Evolutionary conservation across 1,140 invertebrate genomes (phyloP).

Genomic region (Drosophila grimshawi): DNA sequence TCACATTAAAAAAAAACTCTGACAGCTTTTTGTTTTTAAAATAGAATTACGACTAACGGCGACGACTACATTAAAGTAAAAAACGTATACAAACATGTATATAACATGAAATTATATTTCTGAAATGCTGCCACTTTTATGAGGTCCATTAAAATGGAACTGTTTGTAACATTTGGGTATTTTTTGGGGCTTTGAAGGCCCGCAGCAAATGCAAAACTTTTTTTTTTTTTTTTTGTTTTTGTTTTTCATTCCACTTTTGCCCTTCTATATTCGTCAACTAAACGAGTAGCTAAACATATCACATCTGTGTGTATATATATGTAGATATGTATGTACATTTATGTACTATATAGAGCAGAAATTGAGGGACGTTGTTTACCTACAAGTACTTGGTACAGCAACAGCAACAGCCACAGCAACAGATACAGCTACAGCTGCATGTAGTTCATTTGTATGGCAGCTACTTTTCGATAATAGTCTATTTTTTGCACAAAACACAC

Average conservation of each 20-base stretch:
- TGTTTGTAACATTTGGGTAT: neutral
- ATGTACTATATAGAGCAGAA: constrained; percentile 1
- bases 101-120: constrained; percentile 4
- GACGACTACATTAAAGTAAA: neutral
- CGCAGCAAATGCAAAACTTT: constrained; percentile 36
- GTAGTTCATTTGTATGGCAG: constrained; percentile 49
- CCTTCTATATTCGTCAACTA: neutral
- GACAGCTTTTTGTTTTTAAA: constrained; percentile 3
- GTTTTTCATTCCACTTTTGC: neutral
- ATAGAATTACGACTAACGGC: constrained; percentile 10
- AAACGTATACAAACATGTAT: neutral
- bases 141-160: constrained; percentile 9
- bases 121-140: constrained; percentile 11
- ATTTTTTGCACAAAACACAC: constrained; percentile 72
- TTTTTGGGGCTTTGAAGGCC: constrained; percentile 8
- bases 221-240: neutral
- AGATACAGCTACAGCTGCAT: constrained; percentile 34
- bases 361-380: constrained; percentile 29
- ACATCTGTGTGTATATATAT: neutral
- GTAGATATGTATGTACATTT: neutral
- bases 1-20: neutral
- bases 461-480: constrained; percentile 47
- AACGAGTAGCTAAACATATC: neutral
- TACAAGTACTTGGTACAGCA: constrained; percentile 23
- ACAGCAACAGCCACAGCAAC: neutral